Percentiles rank a stretch among this genome's conserved stretches.
Conservation (phyloP, 2,113 vertebrate species). For the Romanogobio albipinnatus region DNA sequence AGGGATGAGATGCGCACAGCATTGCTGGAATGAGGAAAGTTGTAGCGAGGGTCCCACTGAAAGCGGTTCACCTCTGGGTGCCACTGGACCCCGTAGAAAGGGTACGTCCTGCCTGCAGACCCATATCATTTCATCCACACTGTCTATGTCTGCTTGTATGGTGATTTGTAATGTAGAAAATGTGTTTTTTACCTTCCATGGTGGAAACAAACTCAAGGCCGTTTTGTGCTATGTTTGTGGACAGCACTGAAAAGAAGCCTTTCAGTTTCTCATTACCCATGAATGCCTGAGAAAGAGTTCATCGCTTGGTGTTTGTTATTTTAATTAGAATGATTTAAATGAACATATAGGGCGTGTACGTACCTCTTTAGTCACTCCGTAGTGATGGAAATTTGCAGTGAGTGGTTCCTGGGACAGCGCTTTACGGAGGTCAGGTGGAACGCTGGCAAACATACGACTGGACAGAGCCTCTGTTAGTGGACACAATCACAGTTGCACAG, state of each 20-base stretch:
- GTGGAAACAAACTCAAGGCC: conserved; percentile 78
- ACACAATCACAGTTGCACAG: background rate
- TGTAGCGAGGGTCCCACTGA: conserved; percentile 70
- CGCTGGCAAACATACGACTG: conserved; percentile 74
- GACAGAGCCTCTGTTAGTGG: conserved; percentile 39
- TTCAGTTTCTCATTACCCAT: conserved; percentile 67
- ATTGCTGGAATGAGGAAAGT: conserved; percentile 74
- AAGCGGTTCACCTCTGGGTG: conserved; percentile 83
- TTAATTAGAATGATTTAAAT: background rate
- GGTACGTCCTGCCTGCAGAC: conserved; percentile 70
- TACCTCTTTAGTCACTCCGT: conserved; percentile 74
- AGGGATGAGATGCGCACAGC: conserved; percentile 73
- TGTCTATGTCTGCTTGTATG: background rate
- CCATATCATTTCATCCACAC: background rate
- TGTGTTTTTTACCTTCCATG: conserved; percentile 72
- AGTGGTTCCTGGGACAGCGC: conserved; percentile 74
- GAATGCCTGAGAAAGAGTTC: conserved; percentile 65
- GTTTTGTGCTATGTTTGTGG: conserved; percentile 75
- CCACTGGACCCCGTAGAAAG: conserved; percentile 84
- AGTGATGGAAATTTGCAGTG: conserved; percentile 81
- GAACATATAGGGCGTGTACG: background rate
- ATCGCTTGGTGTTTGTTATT: background rate
- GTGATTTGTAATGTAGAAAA: background rate
- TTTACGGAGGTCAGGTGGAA: conserved; percentile 68
- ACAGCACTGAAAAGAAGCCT: conserved; percentile 76